phyloP scores from a whole-genome alignment of 2,797 vertebrate genomes.

The Acanthopagrus latus region DNA sequence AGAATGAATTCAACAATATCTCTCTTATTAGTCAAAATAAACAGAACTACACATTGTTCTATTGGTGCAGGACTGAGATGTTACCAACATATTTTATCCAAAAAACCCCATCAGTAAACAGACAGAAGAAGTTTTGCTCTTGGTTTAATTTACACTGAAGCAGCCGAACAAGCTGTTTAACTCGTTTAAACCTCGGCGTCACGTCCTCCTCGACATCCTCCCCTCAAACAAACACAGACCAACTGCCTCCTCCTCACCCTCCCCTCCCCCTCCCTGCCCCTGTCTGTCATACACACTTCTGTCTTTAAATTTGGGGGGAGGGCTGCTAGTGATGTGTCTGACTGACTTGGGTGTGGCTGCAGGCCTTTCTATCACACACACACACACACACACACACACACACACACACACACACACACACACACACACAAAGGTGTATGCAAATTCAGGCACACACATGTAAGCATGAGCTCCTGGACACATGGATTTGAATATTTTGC shows the following conservation, averaged over 20 bases:
- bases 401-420: conserved; percentile 5
- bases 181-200: conserved; percentile 26
- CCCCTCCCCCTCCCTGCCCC: conserved; percentile 31
- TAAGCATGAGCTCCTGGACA: background rate
- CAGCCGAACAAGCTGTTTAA: conserved; percentile 17
- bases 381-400: conserved; percentile 29
- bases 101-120: background rate
- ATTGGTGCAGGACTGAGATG: background rate
- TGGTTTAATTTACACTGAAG: background rate
- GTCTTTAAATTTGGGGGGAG: conserved; percentile 71
- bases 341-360: conserved; percentile 53
- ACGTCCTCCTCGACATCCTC: conserved; percentile 26
- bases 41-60: background rate
- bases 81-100: background rate
- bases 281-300: conserved; percentile 59
- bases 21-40: background rate
- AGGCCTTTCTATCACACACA: conserved; percentile 41
- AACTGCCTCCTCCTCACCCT: conserved; percentile 40
- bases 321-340: conserved; percentile 29
- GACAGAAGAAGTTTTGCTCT: background rate
- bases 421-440: conserved; percentile 20
- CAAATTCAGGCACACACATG: conserved; percentile 14
- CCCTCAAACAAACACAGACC: conserved; percentile 40
- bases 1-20: background rate
- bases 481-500: background rate